Evolutionary conservation across 2,888 invertebrate species (phyloP), one percentile per base, ranked within the genome.

Genomic region (Polymixis flavicincta): DNA sequence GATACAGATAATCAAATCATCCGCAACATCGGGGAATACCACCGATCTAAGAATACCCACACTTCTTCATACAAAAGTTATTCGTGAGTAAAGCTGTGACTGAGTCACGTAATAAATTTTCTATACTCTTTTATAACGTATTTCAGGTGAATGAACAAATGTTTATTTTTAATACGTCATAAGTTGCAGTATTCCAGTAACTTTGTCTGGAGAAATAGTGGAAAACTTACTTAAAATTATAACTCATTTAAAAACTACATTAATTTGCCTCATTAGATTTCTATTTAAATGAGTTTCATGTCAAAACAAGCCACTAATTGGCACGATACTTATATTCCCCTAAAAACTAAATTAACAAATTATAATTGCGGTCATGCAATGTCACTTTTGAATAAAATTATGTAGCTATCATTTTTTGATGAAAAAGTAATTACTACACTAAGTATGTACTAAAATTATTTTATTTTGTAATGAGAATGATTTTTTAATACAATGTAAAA

Each of bases 301-400:
- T 28, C 32, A 71, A 74, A 79, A 69, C 50, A 69, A 68, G 25
- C 45, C 48, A 54, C 32, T 69, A 74, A 66, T 66, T 69, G 54
- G 32, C 14, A 54, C 37, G 25, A 25, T 69, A 82, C 71, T 78
- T 67, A 70, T n/a, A 54, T 28, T 72, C 32, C 45, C 37, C 42
- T 71, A 60, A 78, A 76, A 28, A 63, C 76, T 78, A 74, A 81
- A 74, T 83, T 80, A 76, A 69, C 66, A 74, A 59, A 71, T 71
- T 67, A 64, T 52, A 42, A 63, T 48, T 50, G 17, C 11, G 25
- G 72, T 65, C 68, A 72, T 61, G 72, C 72, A 25, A 80, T 42
- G 74, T 45, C 63, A 22, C 70, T 69, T 71, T 73, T 69, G 17
- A 76, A 64, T 71, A 22, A 67, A 74, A 74, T 57, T 70, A 63